Evolutionary conservation across 2,797 vertebrate species (phyloP).

Genomic region (Mormyrus hasselquistii): DNA sequence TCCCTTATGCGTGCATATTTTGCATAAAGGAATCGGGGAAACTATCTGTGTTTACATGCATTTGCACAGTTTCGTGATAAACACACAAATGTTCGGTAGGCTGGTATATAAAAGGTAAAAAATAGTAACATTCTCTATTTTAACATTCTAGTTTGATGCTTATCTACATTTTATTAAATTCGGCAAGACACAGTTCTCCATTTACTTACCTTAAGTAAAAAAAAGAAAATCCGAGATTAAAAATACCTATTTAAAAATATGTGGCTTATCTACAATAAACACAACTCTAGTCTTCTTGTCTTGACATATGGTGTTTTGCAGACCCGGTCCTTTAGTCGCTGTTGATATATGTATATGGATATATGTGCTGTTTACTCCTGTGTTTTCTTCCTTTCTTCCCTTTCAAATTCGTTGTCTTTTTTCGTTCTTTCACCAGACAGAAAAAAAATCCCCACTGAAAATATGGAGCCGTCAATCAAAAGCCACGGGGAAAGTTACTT

Average conservation of each 20-base stretch:
- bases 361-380: slow-evolving; percentile 2
- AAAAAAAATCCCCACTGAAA: slow-evolving; percentile 41
- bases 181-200: neutral
- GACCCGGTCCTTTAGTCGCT: neutral
- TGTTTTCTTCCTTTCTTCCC: slow-evolving; percentile 24
- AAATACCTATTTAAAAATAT: slow-evolving; percentile 5
- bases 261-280: neutral
- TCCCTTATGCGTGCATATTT: neutral
- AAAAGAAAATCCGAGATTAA: neutral
- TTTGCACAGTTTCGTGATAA: neutral
- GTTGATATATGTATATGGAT: neutral
- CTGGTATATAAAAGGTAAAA: neutral
- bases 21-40: neutral
- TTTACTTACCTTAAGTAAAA: slow-evolving; percentile 47
- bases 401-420: slow-evolving; percentile 15
- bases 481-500: slow-evolving; percentile 27
- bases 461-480: slow-evolving; percentile 63
- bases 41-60: neutral
- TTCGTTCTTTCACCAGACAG: slow-evolving; percentile 45
- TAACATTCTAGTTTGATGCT: neutral
- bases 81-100: neutral
- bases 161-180: neutral
- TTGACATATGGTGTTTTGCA: slow-evolving; percentile 8
- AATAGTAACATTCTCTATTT: neutral
- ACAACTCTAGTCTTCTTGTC: slow-evolving; percentile 6